A percentile compares a stretch with the other conserved stretches of the same genome.
phyloP scores from a whole-genome alignment of 2,113 vertebrate species.

The Malurus cyaneus region DNA sequence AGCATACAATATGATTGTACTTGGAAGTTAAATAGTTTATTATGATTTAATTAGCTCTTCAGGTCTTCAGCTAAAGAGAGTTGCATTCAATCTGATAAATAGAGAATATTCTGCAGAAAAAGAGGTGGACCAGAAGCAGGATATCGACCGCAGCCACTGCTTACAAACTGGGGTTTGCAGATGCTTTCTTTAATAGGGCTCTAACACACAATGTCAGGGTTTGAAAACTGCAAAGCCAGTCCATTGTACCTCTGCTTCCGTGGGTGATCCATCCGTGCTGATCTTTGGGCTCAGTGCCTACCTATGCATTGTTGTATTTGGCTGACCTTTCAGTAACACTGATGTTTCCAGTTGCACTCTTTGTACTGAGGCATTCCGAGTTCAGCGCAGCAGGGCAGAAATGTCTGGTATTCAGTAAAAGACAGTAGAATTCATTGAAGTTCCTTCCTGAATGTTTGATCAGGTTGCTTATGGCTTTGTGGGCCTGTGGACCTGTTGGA shows the following conservation, averaged over 20 bases:
- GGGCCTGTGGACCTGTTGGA: background rate
- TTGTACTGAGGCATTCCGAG: background rate
- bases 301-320: constrained; percentile 13
- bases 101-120: constrained; percentile 24
- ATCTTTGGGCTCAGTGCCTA: constrained; percentile 29
- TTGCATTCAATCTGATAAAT: background rate
- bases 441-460: background rate
- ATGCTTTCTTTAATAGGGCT: constrained; percentile 19
- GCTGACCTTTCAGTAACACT: constrained; percentile 30
- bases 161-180: background rate
- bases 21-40: background rate
- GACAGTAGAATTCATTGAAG: background rate
- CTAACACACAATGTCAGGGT: background rate
- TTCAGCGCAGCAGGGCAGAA: background rate
- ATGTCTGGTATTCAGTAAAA: background rate
- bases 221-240: constrained; percentile 31
- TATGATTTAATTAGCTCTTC: background rate
- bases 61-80: background rate
- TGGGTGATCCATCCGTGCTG: background rate
- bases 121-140: constrained; percentile 5
- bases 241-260: constrained; percentile 38
- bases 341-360: constrained; percentile 28
- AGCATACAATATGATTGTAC: background rate
- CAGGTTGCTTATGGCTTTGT: background rate
- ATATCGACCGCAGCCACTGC: background rate